Evolutionary conservation across 1,140 invertebrate species (phyloP), one percentile per base, ranked within the genome.

Genomic region (Meloidogyne floridensis): DNA sequence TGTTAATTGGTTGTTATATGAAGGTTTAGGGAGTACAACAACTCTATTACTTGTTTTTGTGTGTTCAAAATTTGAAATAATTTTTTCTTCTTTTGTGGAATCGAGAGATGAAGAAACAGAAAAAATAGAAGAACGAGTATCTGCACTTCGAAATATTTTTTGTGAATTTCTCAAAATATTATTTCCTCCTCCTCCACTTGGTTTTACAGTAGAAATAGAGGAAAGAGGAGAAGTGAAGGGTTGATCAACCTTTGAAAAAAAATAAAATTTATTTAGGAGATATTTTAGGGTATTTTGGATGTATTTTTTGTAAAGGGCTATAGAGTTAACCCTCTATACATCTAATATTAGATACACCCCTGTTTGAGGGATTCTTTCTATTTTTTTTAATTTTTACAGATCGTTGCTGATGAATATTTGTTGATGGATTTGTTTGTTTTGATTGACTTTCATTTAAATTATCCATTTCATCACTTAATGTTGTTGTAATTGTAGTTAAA

Each of bases 51-150:
- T 51, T 10, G 80, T 43, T n/a, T 18, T 10, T 13, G 10, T 18
- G 18, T 83, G 82, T 13, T 83, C 82, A 20, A 83, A 75, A 72
- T 59, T 83, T 47, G 83, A 72, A 71, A 83, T 72, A 42, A 83
- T 42, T 43, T 77, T 70, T 69, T 83, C 82, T 73, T 83, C 82
- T 76, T 83, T 83, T 42, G 83, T 43, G 11, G 82, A 83, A 72
- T 83, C 82, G 4, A 83, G 3, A 51, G 82, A 83, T 13, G 82
- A 83, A 51, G 81, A 82, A 47, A 82, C 71, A 9, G 80, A 81
- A 53, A 72, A 54, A 47, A 80, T 53, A 13, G 53, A 78, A 70
- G 70, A 51, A n/a, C 80, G 70, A 75, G 53, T 78, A 53, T 81
- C 65, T 18, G 77, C 3, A 51, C 65, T 20, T 11, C 51, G 43